These are phyloP conservation scores for Nudaria mundana DNA, from an alignment of 2,888 invertebrate species.

Conservation along the genomic window DNA sequence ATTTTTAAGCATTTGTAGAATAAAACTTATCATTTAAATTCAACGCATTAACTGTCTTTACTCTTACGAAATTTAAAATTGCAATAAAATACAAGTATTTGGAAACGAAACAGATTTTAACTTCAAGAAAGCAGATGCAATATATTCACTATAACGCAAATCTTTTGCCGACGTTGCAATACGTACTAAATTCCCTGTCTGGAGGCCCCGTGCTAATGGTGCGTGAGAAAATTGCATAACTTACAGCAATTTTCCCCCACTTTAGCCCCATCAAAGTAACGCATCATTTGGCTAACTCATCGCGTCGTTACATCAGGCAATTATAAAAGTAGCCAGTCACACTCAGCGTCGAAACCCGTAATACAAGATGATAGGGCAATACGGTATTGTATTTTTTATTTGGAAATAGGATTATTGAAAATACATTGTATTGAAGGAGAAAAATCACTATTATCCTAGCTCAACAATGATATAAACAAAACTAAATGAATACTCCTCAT, in stretches of 20 bases:
- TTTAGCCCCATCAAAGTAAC: slow-evolving; percentile 53
- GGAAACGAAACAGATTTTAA: no score
- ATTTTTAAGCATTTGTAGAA: no score
- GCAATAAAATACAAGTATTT: no score
- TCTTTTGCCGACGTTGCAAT: slow-evolving; percentile 57
- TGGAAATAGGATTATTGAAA: slow-evolving; percentile 2
- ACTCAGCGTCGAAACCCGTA: slow-evolving; percentile 36
- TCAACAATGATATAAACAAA: no score
- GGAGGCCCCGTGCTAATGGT: slow-evolving; percentile 62
- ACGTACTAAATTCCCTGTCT: slow-evolving; percentile 57
- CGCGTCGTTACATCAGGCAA: slow-evolving; percentile 54
- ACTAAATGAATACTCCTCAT: no score
- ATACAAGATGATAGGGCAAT: slow-evolving; percentile 31
- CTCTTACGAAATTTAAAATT: no score
- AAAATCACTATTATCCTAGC: no score
- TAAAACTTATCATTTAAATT: no score
- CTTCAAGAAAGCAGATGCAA: neutral
- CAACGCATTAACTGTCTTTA: no score
- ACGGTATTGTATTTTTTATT: slow-evolving; percentile 17
- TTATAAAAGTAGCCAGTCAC: slow-evolving; percentile 55
- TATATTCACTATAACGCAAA: slow-evolving; percentile 33
- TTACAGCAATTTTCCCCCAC: slow-evolving; percentile 69
- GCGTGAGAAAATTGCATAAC: slow-evolving; percentile 70
- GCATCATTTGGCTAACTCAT: slow-evolving; percentile 60
- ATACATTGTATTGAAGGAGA: neutral